These are phyloP conservation scores for Aphodius sticticus DNA, from an alignment of 2,888 invertebrate genomes.

Conservation along the genomic window DNA sequence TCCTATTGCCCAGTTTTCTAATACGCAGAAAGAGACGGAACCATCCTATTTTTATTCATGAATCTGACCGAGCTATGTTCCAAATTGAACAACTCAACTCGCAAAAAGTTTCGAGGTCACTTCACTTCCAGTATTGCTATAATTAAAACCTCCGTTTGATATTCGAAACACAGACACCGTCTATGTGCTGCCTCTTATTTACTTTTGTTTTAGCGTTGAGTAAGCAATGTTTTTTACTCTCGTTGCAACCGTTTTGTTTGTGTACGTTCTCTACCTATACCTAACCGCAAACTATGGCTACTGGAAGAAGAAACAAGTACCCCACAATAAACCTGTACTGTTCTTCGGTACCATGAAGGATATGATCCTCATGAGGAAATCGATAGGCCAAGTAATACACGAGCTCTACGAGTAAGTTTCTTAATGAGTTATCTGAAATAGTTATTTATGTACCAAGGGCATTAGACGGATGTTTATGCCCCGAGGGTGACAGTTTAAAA, in stretches of 20 bases:
- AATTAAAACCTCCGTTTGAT: conserved; percentile 7
- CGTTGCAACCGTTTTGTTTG: conserved; percentile 40
- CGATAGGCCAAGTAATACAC: conserved; percentile 53
- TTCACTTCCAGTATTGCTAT: not conserved
- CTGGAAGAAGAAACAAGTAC: conserved; percentile 57
- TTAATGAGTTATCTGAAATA: not conserved
- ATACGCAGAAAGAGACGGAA: too few relatives aligned
- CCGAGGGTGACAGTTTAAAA: too few relatives aligned
- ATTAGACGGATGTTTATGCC: too few relatives aligned
- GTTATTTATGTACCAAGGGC: too few relatives aligned
- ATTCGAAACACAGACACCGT: not conserved
- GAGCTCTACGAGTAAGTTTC: conserved; percentile 56
- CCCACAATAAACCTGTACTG: conserved; percentile 53
- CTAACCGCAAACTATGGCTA: conserved; percentile 36
- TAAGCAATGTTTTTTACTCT: conserved; percentile 25
- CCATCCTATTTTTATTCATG: not conserved
- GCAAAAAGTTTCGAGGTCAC: conserved; percentile 7
- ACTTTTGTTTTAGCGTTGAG: not conserved
- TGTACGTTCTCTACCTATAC: conserved; percentile 29
- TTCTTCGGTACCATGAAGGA: conserved; percentile 55
- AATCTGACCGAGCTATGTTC: not conserved
- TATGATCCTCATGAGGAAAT: conserved; percentile 47
- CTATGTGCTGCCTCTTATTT: not conserved
- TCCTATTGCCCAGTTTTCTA: too few relatives aligned
- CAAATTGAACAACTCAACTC: not conserved